Conservation (phyloP, 2,113 vertebrate genomes). For the Xyliphius kryptos region DNA sequence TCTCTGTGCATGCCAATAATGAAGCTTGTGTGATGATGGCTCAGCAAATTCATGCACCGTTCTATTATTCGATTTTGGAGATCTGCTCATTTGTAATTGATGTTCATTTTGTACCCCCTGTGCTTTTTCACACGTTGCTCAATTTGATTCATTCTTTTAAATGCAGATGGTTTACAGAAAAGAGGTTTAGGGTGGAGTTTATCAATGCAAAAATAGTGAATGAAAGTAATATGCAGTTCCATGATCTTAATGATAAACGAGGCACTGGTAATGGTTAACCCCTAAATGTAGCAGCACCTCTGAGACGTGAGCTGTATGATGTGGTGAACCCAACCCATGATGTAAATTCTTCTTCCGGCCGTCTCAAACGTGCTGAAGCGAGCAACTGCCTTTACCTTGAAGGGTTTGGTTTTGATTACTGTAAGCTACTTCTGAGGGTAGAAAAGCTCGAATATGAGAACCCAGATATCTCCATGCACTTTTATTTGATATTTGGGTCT, state of each 20-base stretch:
- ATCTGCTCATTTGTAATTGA: too few relatives aligned
- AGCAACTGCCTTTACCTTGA: slow-evolving; percentile 10
- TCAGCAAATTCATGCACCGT: too few relatives aligned
- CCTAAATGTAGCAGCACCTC: background rate
- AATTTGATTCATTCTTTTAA: slow-evolving; percentile 7
- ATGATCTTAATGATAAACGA: slow-evolving; percentile 16
- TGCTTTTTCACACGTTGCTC: background rate
- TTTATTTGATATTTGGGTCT: too few relatives aligned
- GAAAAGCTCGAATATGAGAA: background rate
- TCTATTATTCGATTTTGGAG: too few relatives aligned
- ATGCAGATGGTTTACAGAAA: slow-evolving; percentile 8
- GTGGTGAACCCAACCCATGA: slow-evolving; percentile 34
- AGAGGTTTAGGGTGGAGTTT: slow-evolving; percentile 5
- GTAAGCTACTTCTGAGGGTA: slow-evolving; percentile 4
- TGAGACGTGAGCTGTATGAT: background rate
- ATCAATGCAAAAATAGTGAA: slow-evolving; percentile 8
- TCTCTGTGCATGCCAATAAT: too few relatives aligned
- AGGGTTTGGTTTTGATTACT: slow-evolving; percentile 27
- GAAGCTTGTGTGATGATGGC: too few relatives aligned
- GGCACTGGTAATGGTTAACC: background rate
- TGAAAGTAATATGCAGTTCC: slow-evolving; percentile 26
- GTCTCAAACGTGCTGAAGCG: slow-evolving; percentile 6
- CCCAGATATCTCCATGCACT: background rate
- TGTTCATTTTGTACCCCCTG: too few relatives aligned
- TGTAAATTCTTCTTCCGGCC: slow-evolving; percentile 29